Percentiles rank a stretch among this genome's conserved stretches.
phyloP scores from a whole-genome alignment of 2,797 vertebrate species.

The Sebastes glaucus region DNA sequence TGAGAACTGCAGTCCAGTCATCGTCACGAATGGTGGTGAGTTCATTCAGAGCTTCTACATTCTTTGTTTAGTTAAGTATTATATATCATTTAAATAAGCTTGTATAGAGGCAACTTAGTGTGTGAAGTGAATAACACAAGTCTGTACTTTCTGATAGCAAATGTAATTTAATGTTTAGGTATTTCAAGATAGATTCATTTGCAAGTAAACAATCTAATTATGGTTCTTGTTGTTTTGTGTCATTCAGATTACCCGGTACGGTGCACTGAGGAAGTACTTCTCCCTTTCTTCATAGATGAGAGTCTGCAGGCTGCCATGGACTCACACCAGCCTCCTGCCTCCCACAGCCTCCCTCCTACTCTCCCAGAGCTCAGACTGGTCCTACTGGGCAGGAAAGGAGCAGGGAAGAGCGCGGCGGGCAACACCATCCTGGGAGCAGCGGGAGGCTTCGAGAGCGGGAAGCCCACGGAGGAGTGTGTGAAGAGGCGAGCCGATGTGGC shows the following conservation, averaged over 20 bases:
- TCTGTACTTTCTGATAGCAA: not conserved
- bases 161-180: not conserved
- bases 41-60: not conserved
- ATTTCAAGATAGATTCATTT: too few species aligned
- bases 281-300: conserved; percentile 69
- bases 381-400: conserved; percentile 80
- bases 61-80: not conserved
- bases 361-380: conserved; percentile 76
- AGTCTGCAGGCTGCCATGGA: conserved; percentile 56
- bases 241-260: conserved; percentile 53
- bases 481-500: conserved; percentile 67
- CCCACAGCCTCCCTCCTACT: not conserved
- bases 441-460: conserved; percentile 71
- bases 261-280: conserved; percentile 70
- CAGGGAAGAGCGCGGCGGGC: conserved; percentile 78
- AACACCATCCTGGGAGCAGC: conserved; percentile 75
- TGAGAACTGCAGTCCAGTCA: not conserved
- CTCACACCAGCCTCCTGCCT: not conserved
- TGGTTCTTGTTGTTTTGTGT: conserved; percentile 49
- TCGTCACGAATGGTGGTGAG: conserved; percentile 56
- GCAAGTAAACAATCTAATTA: too few species aligned
- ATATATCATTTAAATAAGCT: not conserved
- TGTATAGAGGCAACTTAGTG: not conserved
- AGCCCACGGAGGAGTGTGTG: conserved; percentile 82
- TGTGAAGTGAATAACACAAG: not conserved